phyloP scores from a whole-genome alignment of 2,888 invertebrate species.

The Cetonia aurata region DNA sequence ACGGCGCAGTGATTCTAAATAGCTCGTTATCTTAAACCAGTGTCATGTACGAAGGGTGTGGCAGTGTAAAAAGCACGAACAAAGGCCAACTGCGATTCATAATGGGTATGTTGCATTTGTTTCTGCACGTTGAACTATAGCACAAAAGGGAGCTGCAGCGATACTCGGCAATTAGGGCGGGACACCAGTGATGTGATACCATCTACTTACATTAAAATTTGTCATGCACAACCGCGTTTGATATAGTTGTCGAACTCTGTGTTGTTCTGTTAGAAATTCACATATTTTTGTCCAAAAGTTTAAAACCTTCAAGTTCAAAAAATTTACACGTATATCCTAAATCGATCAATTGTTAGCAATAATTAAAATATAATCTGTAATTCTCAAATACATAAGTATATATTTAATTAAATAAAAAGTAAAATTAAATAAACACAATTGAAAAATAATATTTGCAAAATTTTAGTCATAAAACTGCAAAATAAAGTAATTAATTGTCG shows the following conservation, averaged over 20 bases:
- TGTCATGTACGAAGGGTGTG: constrained; percentile 62
- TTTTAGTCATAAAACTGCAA: no score
- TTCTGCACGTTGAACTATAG: constrained; percentile 61
- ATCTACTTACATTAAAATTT: constrained; percentile 54
- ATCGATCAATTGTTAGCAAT: no score
- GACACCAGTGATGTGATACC: constrained; percentile 63
- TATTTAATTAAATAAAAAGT: no score
- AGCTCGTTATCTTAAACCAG: constrained; percentile 58
- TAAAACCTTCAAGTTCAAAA: no score
- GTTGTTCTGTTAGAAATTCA: no score
- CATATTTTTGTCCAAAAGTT: no score
- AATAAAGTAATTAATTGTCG: no score
- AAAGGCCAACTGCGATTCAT: constrained; percentile 63
- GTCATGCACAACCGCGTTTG: neutral
- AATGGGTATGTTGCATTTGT: constrained; percentile 64
- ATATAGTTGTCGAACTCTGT: neutral
- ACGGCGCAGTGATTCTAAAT: constrained; percentile 46
- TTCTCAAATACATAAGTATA: no score
- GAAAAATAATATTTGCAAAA: no score
- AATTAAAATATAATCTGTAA: no score
- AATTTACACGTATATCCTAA: no score
- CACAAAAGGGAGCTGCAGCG: constrained; percentile 64
- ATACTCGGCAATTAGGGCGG: constrained; percentile 66
- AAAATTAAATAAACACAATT: no score
- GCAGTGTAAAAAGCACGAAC: constrained; percentile 59